These are phyloP conservation scores for Chrysaora quinquecirrha DNA, from an alignment of 30 jellyfish, hydroid and myxozoan species.

Conservation along the genomic window DNA sequence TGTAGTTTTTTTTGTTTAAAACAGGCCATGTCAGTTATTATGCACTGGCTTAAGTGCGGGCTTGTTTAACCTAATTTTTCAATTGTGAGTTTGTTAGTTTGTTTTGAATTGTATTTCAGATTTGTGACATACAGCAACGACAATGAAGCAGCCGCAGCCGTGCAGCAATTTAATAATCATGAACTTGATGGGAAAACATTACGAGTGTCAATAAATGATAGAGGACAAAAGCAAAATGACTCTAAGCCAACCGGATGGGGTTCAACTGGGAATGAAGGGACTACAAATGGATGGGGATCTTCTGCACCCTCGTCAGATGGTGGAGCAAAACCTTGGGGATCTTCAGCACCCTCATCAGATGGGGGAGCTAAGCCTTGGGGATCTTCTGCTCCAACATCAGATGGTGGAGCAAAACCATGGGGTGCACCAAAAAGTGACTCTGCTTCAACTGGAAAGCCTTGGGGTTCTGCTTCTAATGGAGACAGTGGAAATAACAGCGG, in stretches of 20 bases:
- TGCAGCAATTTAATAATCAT: slow-evolving; percentile 48
- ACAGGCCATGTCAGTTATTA: too few relatives aligned
- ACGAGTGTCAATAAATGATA: slow-evolving; percentile 40
- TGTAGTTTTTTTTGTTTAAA: too few relatives aligned
- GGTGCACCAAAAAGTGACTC: too few relatives aligned
- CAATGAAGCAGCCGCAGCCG: slow-evolving; percentile 75
- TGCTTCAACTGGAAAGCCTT: too few relatives aligned
- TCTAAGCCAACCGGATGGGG: slow-evolving; percentile 3
- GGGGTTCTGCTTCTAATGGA: too few relatives aligned
- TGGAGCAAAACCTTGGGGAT: slow-evolving; percentile 37
- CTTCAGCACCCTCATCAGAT: slow-evolving; percentile 2
- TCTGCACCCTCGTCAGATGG: background rate
- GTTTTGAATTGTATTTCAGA: slow-evolving; percentile 47
- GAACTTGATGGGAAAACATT: slow-evolving; percentile 74
- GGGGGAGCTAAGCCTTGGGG: background rate
- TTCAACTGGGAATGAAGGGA: background rate
- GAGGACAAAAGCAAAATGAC: slow-evolving; percentile 8
- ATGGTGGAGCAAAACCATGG: background rate
- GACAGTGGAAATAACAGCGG: too few relatives aligned
- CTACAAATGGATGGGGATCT: slow-evolving; percentile 44
- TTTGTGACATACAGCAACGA: slow-evolving; percentile 62
- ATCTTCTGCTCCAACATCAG: background rate
- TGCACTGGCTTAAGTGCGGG: too few relatives aligned
- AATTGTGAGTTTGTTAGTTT: too few relatives aligned
- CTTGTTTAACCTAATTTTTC: too few relatives aligned